These are phyloP conservation scores for Cotesia glomerata DNA, from an alignment of 1,140 invertebrate genomes.

Conservation along the genomic window DNA sequence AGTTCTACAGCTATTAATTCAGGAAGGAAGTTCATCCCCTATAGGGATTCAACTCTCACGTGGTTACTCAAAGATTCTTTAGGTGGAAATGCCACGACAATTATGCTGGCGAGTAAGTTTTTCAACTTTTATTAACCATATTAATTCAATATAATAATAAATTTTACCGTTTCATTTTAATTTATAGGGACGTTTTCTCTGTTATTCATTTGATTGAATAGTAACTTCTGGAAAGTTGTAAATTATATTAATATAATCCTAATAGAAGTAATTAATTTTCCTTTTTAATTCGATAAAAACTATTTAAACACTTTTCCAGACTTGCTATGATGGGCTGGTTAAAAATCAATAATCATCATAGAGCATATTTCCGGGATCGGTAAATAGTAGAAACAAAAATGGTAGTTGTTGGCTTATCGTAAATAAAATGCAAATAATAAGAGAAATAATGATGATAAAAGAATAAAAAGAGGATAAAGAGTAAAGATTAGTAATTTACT, in stretches of 20 bases:
- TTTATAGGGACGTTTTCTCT: background rate
- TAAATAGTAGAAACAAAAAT: conserved; percentile 44
- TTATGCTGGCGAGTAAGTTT: conserved; percentile 71
- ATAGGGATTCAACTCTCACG: conserved; percentile 77
- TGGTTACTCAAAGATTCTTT: conserved; percentile 75
- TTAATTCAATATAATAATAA: background rate
- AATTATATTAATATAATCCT: background rate
- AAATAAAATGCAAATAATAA: background rate
- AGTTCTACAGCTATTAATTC: conserved; percentile 56
- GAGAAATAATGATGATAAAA: background rate
- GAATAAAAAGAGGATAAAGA: background rate
- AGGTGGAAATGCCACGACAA: conserved; percentile 70
- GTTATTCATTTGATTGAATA: conserved; percentile 15
- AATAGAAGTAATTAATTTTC: background rate
- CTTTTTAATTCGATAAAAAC: conserved; percentile 33
- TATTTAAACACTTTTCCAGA: conserved; percentile 53
- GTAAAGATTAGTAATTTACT: no score
- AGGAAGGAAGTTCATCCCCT: conserved; percentile 70
- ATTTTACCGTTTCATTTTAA: background rate
- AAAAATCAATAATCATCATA: conserved; percentile 50
- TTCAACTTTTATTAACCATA: conserved; percentile 6
- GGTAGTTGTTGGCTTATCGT: conserved; percentile 29
- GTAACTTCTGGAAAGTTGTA: no score
- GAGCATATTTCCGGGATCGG: conserved; percentile 41
- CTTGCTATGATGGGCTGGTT: conserved; percentile 48